These are phyloP conservation scores for Sphaerodactylus townsendi DNA, from an alignment of 2,113 vertebrate species.

Conservation along the genomic window DNA sequence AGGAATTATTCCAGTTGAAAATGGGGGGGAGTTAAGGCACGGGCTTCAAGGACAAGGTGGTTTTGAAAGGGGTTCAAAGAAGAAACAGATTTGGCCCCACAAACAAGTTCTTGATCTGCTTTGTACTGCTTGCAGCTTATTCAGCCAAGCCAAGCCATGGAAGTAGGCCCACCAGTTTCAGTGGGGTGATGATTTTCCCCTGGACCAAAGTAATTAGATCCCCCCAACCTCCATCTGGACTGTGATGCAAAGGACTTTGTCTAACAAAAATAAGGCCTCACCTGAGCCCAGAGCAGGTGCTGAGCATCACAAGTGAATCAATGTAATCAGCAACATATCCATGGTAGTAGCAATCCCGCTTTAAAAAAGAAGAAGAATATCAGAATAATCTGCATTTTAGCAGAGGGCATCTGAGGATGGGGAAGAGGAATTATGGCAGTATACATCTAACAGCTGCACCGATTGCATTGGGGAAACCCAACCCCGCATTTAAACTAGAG, in stretches of 20 bases:
- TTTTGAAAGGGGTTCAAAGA: too few species aligned
- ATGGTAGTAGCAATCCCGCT: constrained; percentile 68
- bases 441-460: background rate
- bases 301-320: constrained; percentile 47
- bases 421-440: background rate
- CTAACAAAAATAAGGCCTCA: background rate
- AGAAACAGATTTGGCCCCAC: too few species aligned
- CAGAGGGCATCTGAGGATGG: background rate
- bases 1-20: background rate
- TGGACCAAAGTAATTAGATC: background rate
- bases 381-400: background rate
- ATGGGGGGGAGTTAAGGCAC: too few species aligned
- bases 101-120: background rate
- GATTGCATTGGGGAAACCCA: too few species aligned
- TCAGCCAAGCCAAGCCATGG: too few species aligned
- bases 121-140: background rate
- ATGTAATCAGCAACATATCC: constrained; percentile 58
- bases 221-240: background rate
- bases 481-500: too few species aligned
- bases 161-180: background rate
- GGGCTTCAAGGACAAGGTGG: too few species aligned
- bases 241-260: background rate
- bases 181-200: too few species aligned
- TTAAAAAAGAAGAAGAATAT: background rate
- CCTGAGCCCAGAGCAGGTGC: constrained; percentile 65